phyloP scores from a whole-genome alignment of 2,797 vertebrate genomes.

The Chaetophractus vellerosus region DNA sequence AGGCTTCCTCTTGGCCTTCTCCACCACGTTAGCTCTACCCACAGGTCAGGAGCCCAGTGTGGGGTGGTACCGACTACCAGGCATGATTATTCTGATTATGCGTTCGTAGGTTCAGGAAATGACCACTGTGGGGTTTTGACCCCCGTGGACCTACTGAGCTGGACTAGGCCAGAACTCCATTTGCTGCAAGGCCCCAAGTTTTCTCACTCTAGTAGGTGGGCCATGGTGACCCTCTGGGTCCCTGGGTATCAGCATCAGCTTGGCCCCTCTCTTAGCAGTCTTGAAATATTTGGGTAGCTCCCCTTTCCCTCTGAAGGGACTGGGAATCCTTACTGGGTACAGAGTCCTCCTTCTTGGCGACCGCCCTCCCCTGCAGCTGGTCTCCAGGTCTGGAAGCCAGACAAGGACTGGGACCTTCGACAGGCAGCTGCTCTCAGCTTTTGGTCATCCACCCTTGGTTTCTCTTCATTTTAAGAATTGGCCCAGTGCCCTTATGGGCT shows the following conservation, averaged over 20 bases:
- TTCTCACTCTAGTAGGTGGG: too few species aligned
- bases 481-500: neutral
- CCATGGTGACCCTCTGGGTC: neutral
- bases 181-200: too few species aligned
- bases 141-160: neutral
- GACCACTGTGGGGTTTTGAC: too few species aligned
- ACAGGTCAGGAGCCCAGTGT: neutral
- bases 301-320: neutral
- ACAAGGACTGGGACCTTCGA: too few species aligned
- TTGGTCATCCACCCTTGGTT: neutral
- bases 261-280: fast-evolving
- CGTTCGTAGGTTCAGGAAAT: too few species aligned
- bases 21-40: neutral
- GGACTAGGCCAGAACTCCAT: too few species aligned
- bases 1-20: neutral
- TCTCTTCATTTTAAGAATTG: neutral
- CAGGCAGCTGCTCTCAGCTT: neutral
- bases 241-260: neutral
- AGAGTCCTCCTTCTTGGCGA: neutral
- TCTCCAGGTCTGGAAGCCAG: neutral
- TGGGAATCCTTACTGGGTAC: neutral
- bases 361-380: neutral
- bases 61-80: neutral
- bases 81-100: too few species aligned
- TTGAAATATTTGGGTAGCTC: neutral